Base-by-base conservation (phyloP, 2,888 invertebrate genomes). In the Biston betularia region DNA sequence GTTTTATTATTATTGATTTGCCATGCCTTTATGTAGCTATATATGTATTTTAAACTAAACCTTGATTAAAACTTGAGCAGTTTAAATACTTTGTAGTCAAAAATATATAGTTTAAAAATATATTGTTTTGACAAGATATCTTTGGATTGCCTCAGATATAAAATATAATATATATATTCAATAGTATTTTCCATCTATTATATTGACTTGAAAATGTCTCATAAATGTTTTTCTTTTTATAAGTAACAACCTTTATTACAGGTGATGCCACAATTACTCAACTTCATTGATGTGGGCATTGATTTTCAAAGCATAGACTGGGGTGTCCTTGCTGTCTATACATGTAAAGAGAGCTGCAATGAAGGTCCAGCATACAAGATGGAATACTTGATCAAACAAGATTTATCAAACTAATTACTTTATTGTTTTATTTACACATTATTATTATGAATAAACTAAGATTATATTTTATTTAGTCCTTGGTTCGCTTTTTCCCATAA, bases 321-420 rank as follows among this genome's bases (percentile, higher is more conserved):
- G 98, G 99, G 99, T 33, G 95, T 97, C 15, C 86, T 99, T 58
- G 95, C 95, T 54, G 89, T 99, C 34, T 99, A 97, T 86, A 98
- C 98, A 0, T 99, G 99, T 84, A 94, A 95, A 81, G 90, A 94
- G 15, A 98, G 97, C 87, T 99, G 99, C 83, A 86, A 86, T 68
- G 79, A 88, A 65, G 95, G 95, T 12, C 92, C 92, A 9, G 95
- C 94, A 9, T 99, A 99, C 87, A 95, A 95, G 71, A 87, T 92
- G 72, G 98, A 99, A 92, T 96, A 95, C 89, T 83, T 97, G 66
- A 96, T 97, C 92, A 98, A 98, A 90, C 98, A 99, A 92, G 98
- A 98, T 91, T 95, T 96, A 77, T 78, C 84, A 65, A 86, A 84
- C 73, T 89, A 85, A 48, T 58, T 35, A 58, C 6, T 62, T 61